A percentile compares a stretch with the other conserved stretches of the same genome.
Conservation (phyloP, 1,140 invertebrate species). For the Ips nitidus region DNA sequence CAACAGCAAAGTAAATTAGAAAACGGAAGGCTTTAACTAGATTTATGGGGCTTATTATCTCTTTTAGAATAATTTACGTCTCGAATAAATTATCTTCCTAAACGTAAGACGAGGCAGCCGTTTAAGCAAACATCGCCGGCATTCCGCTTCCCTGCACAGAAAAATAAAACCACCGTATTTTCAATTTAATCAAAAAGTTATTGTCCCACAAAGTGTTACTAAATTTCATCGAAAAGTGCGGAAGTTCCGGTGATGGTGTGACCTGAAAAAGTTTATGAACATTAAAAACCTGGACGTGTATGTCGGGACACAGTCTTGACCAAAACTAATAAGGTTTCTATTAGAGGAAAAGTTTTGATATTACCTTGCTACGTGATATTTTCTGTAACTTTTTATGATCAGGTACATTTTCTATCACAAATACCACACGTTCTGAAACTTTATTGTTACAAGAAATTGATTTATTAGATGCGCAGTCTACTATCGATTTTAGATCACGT, state of each 20-base stretch:
- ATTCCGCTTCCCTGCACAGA: neutral
- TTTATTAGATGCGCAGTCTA: too few species aligned
- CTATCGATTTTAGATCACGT: too few species aligned
- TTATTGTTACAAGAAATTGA: too few species aligned
- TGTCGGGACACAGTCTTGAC: constrained; percentile 4
- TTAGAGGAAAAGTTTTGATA: constrained; percentile 8
- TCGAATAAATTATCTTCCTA: too few species aligned
- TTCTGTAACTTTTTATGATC: neutral
- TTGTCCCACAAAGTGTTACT: constrained; percentile 10
- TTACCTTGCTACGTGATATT: constrained; percentile 5
- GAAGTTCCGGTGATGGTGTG: neutral
- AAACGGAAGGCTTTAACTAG: constrained; percentile 2
- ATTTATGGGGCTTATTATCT: constrained; percentile 4
- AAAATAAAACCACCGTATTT: constrained; percentile 5
- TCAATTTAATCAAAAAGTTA: constrained; percentile 16
- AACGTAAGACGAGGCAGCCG: too few species aligned
- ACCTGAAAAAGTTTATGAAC: constrained; percentile 4
- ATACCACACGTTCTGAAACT: too few species aligned
- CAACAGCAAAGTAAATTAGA: constrained; percentile 1
- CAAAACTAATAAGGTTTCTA: constrained; percentile 18
- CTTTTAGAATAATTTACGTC: neutral
- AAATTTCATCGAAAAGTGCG: constrained; percentile 10
- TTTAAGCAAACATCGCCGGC: too few species aligned
- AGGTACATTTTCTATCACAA: neutral
- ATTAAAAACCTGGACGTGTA: constrained; percentile 10